Base-by-base conservation (phyloP, 2,888 invertebrate genomes). In the Heliconius aoede region DNA sequence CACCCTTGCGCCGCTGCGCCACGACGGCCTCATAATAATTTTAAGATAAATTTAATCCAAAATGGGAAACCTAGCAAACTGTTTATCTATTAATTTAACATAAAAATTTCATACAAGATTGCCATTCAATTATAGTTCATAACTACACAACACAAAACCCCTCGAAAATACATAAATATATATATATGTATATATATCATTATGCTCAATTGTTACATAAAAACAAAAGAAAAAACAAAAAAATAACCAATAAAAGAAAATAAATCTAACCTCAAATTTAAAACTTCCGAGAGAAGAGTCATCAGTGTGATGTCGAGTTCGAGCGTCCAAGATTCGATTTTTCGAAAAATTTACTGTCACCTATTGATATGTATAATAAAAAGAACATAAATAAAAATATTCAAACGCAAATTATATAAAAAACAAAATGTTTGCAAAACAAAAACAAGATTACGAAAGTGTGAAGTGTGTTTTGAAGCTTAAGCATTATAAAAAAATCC, bases 281-380 rank as follows among this genome's bases (percentile, higher is more conserved):
- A 96, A 95, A 90, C 96, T 96, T 88, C 96, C 96, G 77, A 96
- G 93, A 78, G 96, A 96, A 81, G 96, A 96, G 85, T 96, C 96
- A 86, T 96, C 96, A 0, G 96, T 96, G 83, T 95, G 95, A 80
- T 96, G 96, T 72, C 96, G 91, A 79, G 95, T 95, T 80, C 96
- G 92, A 61, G 89, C 87, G 80, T 95, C 94, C 60, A 84, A 80
- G 46, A 84, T 79, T 61, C 90, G 89, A 67, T 85, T 83, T 83
- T 91, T 90, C 61, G 90, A 85, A 81, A 91, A 82, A 82, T 89
- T 89, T 83, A 94, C 85, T 79, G 93, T 91, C 26, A 94, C 93
- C 94, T 94, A 79, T 58, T 89, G 78, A 83, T 74, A 79, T 84
- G 76, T 81, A 81, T 79, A 83, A 77, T 71, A 74, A 67, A 67